Conservation (phyloP, 1,140 invertebrate species). For the Eufriesea mexicana region DNA sequence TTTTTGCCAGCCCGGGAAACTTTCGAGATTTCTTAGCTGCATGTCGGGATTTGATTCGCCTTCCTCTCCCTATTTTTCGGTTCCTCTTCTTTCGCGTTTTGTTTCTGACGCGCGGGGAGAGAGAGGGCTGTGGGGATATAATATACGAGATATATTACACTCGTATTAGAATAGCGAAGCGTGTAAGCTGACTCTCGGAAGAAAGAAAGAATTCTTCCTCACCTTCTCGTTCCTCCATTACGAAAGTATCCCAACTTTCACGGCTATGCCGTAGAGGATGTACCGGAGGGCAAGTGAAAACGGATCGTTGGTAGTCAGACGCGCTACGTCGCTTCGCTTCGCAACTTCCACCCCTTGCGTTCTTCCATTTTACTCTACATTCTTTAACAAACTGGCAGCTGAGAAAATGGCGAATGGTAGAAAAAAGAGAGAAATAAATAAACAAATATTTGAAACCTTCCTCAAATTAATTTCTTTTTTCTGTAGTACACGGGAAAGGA, state of each 20-base stretch:
- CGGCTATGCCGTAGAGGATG: neutral
- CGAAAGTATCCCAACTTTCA: constrained; percentile 14
- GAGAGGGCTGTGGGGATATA: neutral
- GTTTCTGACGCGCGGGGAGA: neutral
- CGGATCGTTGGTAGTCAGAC: constrained; percentile 27
- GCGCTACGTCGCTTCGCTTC: neutral
- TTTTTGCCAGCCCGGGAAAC: neutral
- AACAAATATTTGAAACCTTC: too few relatives aligned
- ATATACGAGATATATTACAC: too few relatives aligned
- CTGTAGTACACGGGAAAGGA: too few relatives aligned
- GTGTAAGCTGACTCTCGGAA: too few relatives aligned
- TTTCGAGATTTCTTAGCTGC: neutral
- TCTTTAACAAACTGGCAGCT: neutral
- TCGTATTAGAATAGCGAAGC: neutral
- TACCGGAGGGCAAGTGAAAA: constrained; percentile 6
- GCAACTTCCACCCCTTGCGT: neutral
- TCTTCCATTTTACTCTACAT: neutral
- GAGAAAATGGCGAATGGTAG: neutral
- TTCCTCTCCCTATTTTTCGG: neutral
- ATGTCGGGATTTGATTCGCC: neutral
- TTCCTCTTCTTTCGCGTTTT: neutral
- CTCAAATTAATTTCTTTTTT: too few relatives aligned
- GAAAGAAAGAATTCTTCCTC: neutral
- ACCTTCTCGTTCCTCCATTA: neutral
- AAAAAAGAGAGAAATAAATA: too few relatives aligned